phyloP scores from a whole-genome alignment of 2,113 vertebrate species.

The Xiphophorus hellerii region DNA sequence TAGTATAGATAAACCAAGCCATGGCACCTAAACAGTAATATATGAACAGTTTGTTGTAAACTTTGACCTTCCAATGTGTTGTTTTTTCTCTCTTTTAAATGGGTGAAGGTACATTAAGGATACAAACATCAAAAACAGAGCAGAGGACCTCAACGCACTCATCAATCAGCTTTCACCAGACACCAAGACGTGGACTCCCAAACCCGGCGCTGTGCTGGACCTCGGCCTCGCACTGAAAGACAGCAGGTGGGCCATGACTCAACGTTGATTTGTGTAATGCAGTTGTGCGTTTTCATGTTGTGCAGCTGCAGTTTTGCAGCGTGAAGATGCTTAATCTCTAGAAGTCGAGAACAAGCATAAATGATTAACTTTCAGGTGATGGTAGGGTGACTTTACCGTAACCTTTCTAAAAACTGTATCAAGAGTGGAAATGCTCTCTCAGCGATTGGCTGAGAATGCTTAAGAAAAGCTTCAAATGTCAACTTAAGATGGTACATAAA shows the following conservation, averaged over 20 bases:
- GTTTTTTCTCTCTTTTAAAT: not conserved
- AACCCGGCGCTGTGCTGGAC: slow-evolving; percentile 80
- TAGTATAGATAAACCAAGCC: not conserved
- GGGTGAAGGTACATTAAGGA: slow-evolving; percentile 75
- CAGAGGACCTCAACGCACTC: slow-evolving; percentile 75
- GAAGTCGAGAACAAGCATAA: too few relatives aligned
- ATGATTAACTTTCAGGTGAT: too few relatives aligned
- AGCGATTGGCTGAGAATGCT: too few relatives aligned
- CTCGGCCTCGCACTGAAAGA: slow-evolving; percentile 76
- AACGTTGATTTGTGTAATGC: not conserved
- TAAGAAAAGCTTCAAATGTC: too few relatives aligned
- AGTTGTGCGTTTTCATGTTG: not conserved
- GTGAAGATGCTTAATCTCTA: too few relatives aligned
- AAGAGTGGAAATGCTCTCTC: too few relatives aligned
- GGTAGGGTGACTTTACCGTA: too few relatives aligned
- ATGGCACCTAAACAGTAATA: not conserved
- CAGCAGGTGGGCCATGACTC: slow-evolving; percentile 61
- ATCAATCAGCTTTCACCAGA: slow-evolving; percentile 65
- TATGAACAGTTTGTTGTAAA: not conserved
- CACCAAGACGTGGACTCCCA: slow-evolving; percentile 81
- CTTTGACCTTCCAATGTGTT: not conserved
- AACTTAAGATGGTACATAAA: too few relatives aligned
- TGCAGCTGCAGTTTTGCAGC: too few relatives aligned
- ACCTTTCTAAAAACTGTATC: too few relatives aligned
- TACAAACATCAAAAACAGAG: slow-evolving; percentile 82